Evolutionary conservation across 1,140 invertebrate species (phyloP).

Genomic region (Panonychus citri): DNA sequence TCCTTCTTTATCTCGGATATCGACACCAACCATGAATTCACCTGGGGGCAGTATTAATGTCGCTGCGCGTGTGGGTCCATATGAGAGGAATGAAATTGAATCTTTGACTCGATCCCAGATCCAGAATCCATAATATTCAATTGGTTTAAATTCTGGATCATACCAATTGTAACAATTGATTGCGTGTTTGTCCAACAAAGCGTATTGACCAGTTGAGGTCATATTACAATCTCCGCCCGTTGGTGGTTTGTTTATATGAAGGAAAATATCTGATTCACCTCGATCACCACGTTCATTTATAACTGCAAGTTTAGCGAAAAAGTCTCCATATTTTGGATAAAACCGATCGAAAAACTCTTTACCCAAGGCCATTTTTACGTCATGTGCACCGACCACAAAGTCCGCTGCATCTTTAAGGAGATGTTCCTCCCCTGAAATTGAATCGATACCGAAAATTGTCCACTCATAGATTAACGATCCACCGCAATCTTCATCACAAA

Average conservation of each 20-base stretch:
- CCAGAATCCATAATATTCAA: constrained; percentile 18
- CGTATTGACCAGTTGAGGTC: constrained; percentile 8
- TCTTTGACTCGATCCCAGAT: constrained; percentile 12
- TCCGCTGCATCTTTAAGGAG: constrained; percentile 14
- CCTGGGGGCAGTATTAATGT: constrained; percentile 16
- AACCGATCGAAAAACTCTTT: constrained; percentile 18
- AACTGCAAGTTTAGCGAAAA: constrained; percentile 17
- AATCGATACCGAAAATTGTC: constrained; percentile 17
- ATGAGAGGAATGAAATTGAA: constrained; percentile 14
- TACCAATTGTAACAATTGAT: constrained; percentile 17
- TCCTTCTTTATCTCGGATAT: constrained; percentile 19
- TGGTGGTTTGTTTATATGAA: constrained; percentile 20
- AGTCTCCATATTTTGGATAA: constrained; percentile 18
- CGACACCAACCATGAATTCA: constrained; percentile 16
- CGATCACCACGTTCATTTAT: constrained; percentile 14
- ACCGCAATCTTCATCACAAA: constrained; percentile 18
- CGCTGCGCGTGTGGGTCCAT: constrained; percentile 15
- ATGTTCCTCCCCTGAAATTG: constrained; percentile 13
- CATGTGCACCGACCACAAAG: constrained; percentile 16
- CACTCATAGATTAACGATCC: constrained; percentile 17
- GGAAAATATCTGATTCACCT: constrained; percentile 18
- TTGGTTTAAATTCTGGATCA: constrained; percentile 17
- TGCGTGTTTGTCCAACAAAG: constrained; percentile 17
- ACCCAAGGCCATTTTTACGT: constrained; percentile 18
- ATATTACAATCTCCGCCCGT: constrained; percentile 16